Percentiles rank a stretch among this genome's conserved stretches.
phyloP scores from a whole-genome alignment of 1,140 invertebrate genomes.

The Phocides pigmalion region DNA sequence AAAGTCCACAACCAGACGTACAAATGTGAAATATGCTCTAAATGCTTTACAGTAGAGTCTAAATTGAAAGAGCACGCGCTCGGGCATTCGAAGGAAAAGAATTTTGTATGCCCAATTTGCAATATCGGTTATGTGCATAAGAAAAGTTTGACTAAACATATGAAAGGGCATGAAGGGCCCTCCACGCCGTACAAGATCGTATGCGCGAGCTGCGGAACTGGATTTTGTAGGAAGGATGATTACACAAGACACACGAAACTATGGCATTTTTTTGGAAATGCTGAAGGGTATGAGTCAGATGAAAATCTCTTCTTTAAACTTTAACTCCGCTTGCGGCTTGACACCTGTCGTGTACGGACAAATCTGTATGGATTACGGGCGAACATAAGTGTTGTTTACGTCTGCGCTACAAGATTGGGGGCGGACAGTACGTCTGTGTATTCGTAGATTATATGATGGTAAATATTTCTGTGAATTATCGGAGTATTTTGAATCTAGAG shows the following conservation, averaged over 20 bases:
- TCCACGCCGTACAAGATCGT: slow-evolving; percentile 58
- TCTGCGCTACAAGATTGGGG: no score
- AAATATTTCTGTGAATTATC: no score
- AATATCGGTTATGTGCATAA: slow-evolving; percentile 86
- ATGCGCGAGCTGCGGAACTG: slow-evolving; percentile 72
- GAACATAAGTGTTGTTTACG: no score
- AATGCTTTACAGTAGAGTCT: slow-evolving; percentile 82
- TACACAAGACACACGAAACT: slow-evolving; percentile 42
- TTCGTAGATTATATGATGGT: no score
- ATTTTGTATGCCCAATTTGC: slow-evolving; percentile 84
- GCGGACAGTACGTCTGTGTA: no score
- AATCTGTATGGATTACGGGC: no score
- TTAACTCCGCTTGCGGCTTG: no score
- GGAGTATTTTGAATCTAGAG: no score
- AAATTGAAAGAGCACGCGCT: slow-evolving; percentile 88
- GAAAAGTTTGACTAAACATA: slow-evolving; percentile 87
- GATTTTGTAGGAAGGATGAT: slow-evolving; percentile 54
- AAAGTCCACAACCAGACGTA: slow-evolving; percentile 80
- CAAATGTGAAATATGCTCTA: slow-evolving; percentile 80
- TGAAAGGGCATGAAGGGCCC: slow-evolving; percentile 82
- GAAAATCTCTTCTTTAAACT: neutral
- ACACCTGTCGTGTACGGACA: no score
- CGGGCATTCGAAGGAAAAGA: slow-evolving; percentile 85
- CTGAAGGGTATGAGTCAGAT: neutral
- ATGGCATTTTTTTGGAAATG: slow-evolving; percentile 10